Evolutionary conservation across 2,888 invertebrate species (phyloP).

Genomic region (Metalampra italica): DNA sequence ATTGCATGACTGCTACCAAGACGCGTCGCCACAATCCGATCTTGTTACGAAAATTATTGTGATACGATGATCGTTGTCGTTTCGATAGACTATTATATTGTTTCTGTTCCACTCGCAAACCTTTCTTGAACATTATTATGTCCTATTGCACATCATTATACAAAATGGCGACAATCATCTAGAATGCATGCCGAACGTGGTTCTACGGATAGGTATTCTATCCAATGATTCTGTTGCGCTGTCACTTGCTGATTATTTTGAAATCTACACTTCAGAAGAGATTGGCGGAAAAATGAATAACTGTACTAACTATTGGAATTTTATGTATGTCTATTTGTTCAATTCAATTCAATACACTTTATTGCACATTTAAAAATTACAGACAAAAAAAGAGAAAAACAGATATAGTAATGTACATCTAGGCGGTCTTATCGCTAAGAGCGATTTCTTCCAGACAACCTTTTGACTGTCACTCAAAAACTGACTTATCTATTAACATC

Average conservation of each 20-base stretch:
- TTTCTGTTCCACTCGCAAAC: constrained; percentile 22
- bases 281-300: no score
- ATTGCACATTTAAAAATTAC: no score
- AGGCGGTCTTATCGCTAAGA: no score
- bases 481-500: no score
- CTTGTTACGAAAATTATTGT: constrained; percentile 60
- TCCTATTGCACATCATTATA: constrained; percentile 26
- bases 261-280: neutral
- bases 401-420: no score
- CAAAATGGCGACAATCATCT: constrained; percentile 38
- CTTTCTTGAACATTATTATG: constrained; percentile 17
- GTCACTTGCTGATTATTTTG: constrained; percentile 12
- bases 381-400: no score
- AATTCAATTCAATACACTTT: no score
- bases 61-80: constrained; percentile 39
- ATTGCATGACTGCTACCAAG: constrained; percentile 19
- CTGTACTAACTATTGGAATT: no score
- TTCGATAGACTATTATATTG: constrained; percentile 26
- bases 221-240: constrained; percentile 17
- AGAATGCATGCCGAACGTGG: constrained; percentile 17
- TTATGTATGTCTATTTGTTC: no score
- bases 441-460: no score
- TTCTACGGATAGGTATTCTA: neutral
- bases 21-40: constrained; percentile 38
- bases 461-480: no score